phyloP scores from a whole-genome alignment of 1,140 invertebrate genomes.

The Lordiphosa stackelbergi region DNA sequence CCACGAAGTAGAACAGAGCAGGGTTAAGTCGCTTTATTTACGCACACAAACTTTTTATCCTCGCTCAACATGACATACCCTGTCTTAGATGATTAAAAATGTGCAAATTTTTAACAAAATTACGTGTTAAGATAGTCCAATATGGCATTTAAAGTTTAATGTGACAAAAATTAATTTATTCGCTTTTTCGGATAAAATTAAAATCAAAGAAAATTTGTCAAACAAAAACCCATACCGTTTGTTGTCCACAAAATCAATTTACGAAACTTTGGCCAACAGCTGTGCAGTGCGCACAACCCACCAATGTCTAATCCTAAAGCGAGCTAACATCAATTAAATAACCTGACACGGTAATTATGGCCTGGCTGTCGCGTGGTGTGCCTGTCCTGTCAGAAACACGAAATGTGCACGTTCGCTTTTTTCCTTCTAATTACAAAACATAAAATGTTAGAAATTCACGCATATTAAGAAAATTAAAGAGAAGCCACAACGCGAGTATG shows the following conservation, averaged over 20 bases:
- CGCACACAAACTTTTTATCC: no score
- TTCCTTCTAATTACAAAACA: slow-evolving; percentile 70
- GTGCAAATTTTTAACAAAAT: no score
- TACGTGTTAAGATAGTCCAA: no score
- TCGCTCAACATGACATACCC: no score
- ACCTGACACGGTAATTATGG: slow-evolving; percentile 63
- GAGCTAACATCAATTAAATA: slow-evolving; percentile 58
- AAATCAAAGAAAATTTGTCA: slow-evolving; percentile 2
- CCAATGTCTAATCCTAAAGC: slow-evolving; percentile 8
- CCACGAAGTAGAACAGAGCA: no score
- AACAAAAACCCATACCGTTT: not conserved
- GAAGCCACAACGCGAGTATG: slow-evolving; percentile 53
- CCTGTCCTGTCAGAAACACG: slow-evolving; percentile 35
- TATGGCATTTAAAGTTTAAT: no score
- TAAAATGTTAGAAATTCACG: slow-evolving; percentile 70
- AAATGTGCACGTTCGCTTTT: slow-evolving; percentile 5
- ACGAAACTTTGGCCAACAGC: slow-evolving; percentile 27
- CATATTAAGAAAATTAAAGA: slow-evolving; percentile 75
- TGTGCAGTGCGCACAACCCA: slow-evolving; percentile 9
- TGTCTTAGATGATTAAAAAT: no score
- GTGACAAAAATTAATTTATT: no score
- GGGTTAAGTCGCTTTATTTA: no score
- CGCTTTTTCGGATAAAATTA: no score
- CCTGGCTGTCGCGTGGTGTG: slow-evolving; percentile 4
- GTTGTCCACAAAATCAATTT: slow-evolving; percentile 7